phyloP scores from a whole-genome alignment of 1,140 invertebrate genomes.

The Physella acuta region DNA sequence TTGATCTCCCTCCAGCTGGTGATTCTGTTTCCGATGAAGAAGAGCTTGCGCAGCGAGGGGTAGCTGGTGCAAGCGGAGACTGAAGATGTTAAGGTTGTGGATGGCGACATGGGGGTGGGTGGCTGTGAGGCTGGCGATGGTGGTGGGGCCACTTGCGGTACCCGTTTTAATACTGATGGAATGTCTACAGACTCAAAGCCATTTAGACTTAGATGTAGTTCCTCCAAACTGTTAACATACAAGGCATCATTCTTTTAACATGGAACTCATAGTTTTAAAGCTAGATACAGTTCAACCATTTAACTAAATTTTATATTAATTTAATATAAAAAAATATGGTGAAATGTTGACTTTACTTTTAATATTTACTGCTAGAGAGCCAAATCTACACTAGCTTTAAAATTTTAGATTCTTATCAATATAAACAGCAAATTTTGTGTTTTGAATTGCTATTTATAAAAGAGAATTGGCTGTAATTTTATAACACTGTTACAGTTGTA shows the following conservation, averaged over 20 bases:
- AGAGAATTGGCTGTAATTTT: not conserved
- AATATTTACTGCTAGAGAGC: too few species aligned
- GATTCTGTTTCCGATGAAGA: slow-evolving; percentile 69
- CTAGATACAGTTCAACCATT: too few species aligned
- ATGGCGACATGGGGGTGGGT: not conserved
- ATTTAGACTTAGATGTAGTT: slow-evolving; percentile 82
- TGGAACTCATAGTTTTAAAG: too few species aligned
- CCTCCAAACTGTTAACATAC: slow-evolving; percentile 78
- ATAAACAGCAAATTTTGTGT: too few species aligned
- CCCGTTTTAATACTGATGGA: slow-evolving; percentile 52
- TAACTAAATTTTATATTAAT: too few species aligned
- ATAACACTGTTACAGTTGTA: too few species aligned
- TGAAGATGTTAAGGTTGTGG: not conserved
- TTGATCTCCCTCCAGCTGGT: slow-evolving; percentile 78
- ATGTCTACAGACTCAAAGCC: slow-evolving; percentile 77
- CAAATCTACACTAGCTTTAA: too few species aligned
- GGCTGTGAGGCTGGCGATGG: not conserved
- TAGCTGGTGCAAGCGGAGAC: slow-evolving; percentile 47
- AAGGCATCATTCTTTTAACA: too few species aligned
- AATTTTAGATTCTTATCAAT: too few species aligned
- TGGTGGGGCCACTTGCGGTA: not conserved
- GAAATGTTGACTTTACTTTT: too few species aligned
- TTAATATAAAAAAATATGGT: too few species aligned
- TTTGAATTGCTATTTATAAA: slow-evolving; percentile 8
- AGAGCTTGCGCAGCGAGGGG: slow-evolving; percentile 32